Conservation (phyloP, 2,113 vertebrate genomes). For the Antechinus stuartii region DNA sequence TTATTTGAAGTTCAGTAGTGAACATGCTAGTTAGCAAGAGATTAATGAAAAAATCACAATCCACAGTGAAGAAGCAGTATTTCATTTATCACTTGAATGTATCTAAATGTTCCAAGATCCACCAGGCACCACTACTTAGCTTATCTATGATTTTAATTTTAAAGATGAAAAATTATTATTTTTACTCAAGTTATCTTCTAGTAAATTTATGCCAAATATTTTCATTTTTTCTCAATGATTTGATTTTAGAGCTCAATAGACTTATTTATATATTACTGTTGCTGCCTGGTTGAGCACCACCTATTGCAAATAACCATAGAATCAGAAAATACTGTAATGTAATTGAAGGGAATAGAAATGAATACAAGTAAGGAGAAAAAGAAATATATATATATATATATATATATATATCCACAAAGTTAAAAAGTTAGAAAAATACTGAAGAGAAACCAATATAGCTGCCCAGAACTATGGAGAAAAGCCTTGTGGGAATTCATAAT, state of each 20-base stretch:
- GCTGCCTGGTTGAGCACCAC: slow-evolving; percentile 25
- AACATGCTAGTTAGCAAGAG: slow-evolving; percentile 23
- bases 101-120: slow-evolving; percentile 38
- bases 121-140: neutral
- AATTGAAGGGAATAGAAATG: slow-evolving; percentile 46
- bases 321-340: neutral
- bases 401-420: slow-evolving; percentile 50
- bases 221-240: slow-evolving; percentile 4
- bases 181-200: neutral
- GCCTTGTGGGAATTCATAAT: slow-evolving; percentile 59
- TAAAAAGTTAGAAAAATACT: slow-evolving; percentile 53
- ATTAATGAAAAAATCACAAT: slow-evolving; percentile 61
- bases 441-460: slow-evolving; percentile 63
- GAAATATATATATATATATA: slow-evolving; percentile 12
- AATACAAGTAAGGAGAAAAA: slow-evolving; percentile 42
- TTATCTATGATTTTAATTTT: slow-evolving; percentile 42
- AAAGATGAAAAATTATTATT: slow-evolving; percentile 45
- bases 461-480: slow-evolving; percentile 48
- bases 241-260: neutral
- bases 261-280: neutral
- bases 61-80: slow-evolving; percentile 39
- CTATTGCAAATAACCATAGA: slow-evolving; percentile 11
- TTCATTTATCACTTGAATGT: neutral
- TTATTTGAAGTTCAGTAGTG: neutral
- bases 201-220: neutral